Evolutionary conservation across 2,797 vertebrate species (phyloP).

Genomic region (Poecilia gillii): DNA sequence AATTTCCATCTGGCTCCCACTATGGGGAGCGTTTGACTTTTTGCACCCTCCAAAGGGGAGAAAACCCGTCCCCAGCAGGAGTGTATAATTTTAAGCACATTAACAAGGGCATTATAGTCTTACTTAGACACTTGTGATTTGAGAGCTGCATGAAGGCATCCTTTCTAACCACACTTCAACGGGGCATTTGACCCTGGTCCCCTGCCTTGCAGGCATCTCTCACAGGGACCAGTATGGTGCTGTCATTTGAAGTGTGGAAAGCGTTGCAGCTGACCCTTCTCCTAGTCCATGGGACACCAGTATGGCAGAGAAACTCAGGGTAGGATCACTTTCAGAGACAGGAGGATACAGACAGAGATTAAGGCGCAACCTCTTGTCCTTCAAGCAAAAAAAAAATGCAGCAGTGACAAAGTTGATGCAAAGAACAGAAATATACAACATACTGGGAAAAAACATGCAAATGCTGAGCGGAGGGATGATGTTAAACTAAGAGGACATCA

Average conservation of each 20-base stretch:
- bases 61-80: slow-evolving; percentile 54
- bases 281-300: slow-evolving; percentile 45
- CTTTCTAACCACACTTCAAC: slow-evolving; percentile 51
- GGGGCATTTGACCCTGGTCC: slow-evolving; percentile 60
- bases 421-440: slow-evolving; percentile 23
- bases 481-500: slow-evolving; percentile 48
- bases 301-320: slow-evolving; percentile 55
- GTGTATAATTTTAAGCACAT: slow-evolving; percentile 53
- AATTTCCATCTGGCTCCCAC: slow-evolving; percentile 41
- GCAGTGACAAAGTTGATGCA: slow-evolving; percentile 21
- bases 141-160: slow-evolving; percentile 60
- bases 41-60: slow-evolving; percentile 39
- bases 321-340: slow-evolving; percentile 54
- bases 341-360: slow-evolving; percentile 40
- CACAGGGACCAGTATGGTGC: slow-evolving; percentile 63
- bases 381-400: slow-evolving; percentile 14
- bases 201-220: slow-evolving; percentile 41
- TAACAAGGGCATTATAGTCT: slow-evolving; percentile 46
- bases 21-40: slow-evolving; percentile 56
- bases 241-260: slow-evolving; percentile 50
- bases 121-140: slow-evolving; percentile 57
- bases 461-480: slow-evolving; percentile 45
- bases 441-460: slow-evolving; percentile 31
- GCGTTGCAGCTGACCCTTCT: slow-evolving; percentile 46
- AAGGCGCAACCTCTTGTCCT: slow-evolving; percentile 58